phyloP scores from a whole-genome alignment of 2,113 vertebrate species.

The Antechinus flavipes region DNA sequence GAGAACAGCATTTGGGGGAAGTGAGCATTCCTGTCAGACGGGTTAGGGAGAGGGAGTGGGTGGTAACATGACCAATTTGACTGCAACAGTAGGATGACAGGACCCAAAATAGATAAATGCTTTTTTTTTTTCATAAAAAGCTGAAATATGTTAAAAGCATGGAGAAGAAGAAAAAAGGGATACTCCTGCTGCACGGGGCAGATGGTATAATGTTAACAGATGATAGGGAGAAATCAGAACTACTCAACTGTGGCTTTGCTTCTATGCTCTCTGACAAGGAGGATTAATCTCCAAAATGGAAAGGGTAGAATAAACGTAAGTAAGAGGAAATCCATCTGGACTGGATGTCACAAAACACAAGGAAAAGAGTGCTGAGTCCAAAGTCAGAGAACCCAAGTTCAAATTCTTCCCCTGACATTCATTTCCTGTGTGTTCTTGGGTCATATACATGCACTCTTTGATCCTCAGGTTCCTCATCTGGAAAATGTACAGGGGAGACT shows the following conservation, averaged over 20 bases:
- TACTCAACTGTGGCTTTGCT: not conserved
- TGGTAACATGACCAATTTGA: not conserved
- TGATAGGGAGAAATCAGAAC: not conserved
- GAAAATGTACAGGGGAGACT: not conserved
- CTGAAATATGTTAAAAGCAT: conserved; percentile 1
- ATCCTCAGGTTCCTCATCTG: not conserved
- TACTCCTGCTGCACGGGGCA: not conserved
- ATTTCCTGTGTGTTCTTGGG: not conserved
- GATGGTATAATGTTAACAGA: conserved; percentile 5
- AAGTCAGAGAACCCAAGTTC: not conserved
- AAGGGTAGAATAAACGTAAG: not conserved
- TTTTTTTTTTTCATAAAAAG: not conserved
- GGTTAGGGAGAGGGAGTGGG: not conserved
- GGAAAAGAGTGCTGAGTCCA: not conserved
- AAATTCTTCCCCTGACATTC: not conserved
- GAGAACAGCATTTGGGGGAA: not conserved
- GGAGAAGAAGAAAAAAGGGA: not conserved
- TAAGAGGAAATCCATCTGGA: not conserved
- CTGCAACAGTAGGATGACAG: not conserved
- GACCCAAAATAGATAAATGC: conserved; percentile 1
- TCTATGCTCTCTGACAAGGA: not conserved
- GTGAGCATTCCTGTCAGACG: conserved; percentile 3
- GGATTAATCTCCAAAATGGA: not conserved
- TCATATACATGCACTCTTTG: not conserved
- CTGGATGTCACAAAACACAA: not conserved